Evolutionary conservation across 2,797 vertebrate species (phyloP).

Genomic region (Sebastes variabilis): DNA sequence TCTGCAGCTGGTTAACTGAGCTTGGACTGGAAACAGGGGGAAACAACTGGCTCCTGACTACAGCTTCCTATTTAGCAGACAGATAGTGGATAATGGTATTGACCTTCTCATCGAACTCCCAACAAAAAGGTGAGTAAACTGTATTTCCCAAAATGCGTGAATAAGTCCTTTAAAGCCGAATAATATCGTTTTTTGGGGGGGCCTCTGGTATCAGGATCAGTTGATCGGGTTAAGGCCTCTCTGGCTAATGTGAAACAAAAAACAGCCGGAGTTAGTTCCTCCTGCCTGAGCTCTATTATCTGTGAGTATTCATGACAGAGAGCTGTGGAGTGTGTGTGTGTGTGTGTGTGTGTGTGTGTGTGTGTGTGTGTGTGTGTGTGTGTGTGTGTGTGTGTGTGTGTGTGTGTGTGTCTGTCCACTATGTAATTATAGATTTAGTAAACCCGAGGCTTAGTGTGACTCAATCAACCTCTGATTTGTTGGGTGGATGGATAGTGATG

Average conservation of each 20-base stretch:
- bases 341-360: not conserved
- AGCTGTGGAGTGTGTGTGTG: not conserved
- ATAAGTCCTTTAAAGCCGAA: not conserved
- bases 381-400: conserved; percentile 1
- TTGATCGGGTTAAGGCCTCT: not conserved
- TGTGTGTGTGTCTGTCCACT: conserved; percentile 15
- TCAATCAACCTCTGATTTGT: conserved; percentile 62
- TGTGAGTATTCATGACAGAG: conserved; percentile 20
- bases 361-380: conserved; percentile 9
- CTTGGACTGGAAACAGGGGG: too few species aligned
- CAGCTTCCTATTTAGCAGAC: not conserved
- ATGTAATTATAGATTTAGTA: conserved; percentile 64
- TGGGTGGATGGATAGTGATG: conserved; percentile 38
- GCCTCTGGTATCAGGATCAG: not conserved
- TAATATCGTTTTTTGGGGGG: not conserved
- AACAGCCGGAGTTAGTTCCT: not conserved
- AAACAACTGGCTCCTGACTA: not conserved
- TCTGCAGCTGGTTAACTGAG: too few species aligned
- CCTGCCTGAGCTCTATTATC: conserved; percentile 23
- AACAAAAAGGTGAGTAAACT: not conserved
- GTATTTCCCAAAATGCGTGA: not conserved
- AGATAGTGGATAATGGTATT: not conserved
- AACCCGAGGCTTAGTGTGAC: conserved; percentile 56
- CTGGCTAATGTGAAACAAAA: conserved; percentile 26
- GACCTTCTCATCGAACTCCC: not conserved